A percentile compares a stretch with the other conserved stretches of the same genome.
Conservation (phyloP, 2,113 vertebrate genomes). For the Burhinus oedicnemus region DNA sequence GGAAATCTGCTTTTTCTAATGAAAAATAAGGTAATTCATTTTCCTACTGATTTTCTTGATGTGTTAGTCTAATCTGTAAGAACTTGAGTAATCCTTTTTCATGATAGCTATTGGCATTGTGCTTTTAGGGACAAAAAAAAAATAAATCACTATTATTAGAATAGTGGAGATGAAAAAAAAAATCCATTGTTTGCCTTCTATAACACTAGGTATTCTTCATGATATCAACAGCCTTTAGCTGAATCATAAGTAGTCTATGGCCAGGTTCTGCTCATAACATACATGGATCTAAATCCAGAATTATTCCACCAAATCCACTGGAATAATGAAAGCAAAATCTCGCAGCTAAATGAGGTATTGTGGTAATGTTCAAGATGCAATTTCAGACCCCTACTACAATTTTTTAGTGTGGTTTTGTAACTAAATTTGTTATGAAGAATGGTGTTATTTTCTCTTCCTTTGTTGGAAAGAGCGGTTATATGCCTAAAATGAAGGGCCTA, state of each 20-base stretch:
- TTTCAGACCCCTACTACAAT: not conserved
- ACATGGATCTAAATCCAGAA: not conserved
- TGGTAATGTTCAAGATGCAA: not conserved
- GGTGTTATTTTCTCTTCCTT: not conserved
- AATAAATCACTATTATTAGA: not conserved
- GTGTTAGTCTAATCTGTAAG: not conserved
- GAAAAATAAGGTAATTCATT: conserved; percentile 78
- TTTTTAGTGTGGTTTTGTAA: not conserved
- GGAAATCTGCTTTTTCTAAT: conserved; percentile 72
- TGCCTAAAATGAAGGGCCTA: not conserved
- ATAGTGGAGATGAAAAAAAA: not conserved
- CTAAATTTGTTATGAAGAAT: not conserved
- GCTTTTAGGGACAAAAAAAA: not conserved
- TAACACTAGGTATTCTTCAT: not conserved
- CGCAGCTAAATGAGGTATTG: not conserved
- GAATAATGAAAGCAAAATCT: not conserved
- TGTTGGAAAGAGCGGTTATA: not conserved
- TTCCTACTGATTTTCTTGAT: conserved; percentile 1
- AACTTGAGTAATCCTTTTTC: not conserved
- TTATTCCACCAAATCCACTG: not conserved
- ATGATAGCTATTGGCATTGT: not conserved
- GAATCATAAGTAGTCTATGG: not conserved
- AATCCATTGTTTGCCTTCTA: not conserved
- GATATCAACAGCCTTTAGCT: not conserved
- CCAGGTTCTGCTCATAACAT: not conserved